Base-by-base conservation (phyloP, 2,113 vertebrate genomes). In the Pyrgilauda ruficollis region DNA sequence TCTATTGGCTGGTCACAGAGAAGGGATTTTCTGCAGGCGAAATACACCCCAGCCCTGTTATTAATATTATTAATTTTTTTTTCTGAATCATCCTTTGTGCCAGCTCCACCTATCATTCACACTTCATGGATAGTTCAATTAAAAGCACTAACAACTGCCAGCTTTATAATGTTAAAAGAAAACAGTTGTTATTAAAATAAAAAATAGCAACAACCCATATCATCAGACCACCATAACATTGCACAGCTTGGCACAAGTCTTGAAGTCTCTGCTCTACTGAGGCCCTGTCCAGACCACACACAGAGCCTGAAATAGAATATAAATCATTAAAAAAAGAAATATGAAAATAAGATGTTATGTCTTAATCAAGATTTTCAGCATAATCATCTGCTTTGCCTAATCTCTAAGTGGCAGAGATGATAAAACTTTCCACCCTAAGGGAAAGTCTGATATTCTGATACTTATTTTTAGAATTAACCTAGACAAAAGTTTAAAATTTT, bases 241-340 rank as follows among this genome's bases (percentile, higher is more conserved):
- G 85, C 93, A 94, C 93, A 97, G 95, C 81, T 98, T 98, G 98
- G 98, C 98, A 98, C 94, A 83, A 77, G 69, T 94, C 92, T 97
- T 59, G 28, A 84, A 97, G 89, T 89, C 92, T 97, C 87, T 97
- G 93, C 91, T 97, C 33, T 91, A 87, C 90, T 75, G 96, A 97
- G 93, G 92, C 90, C 28, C 87, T 94, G 96, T 97, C 96, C 97
- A 98, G 98, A 98, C 98, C 98, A 98, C 98, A 98, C 97, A 97
- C 96, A 97, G 28, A 97, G 97, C 31, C 93, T 96, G 87, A 97
- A 97, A 96, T 94, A 95, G 73, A 97, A 61, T 72, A 89, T 87
- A 90, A 93, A 96, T 96, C 17, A 93, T 93, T 73, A 1, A 37
- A 83, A 96, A 61, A 88, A 26, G 28, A 52, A 93, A 93, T 53